Percentiles rank a stretch among this genome's conserved stretches.
phyloP scores from a whole-genome alignment of 2,113 vertebrate species.

The Hyla sarda region DNA sequence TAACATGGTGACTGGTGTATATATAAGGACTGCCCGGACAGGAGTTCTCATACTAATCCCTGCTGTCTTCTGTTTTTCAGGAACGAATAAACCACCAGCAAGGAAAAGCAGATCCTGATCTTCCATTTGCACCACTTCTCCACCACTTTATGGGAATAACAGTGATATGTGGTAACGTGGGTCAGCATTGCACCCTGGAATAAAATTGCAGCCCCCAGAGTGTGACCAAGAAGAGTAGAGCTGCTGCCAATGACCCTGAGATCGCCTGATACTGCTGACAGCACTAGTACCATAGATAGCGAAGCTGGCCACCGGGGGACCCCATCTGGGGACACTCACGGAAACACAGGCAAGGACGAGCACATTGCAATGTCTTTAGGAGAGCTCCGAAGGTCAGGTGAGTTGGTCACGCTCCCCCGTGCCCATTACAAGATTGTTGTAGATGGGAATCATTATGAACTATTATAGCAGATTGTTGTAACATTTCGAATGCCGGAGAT shows the following conservation, averaged over 20 bases:
- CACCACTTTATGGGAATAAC: not conserved
- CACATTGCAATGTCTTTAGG: slow-evolving; percentile 37
- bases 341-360: not conserved
- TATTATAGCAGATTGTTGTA: too few relatives aligned
- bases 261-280: slow-evolving; percentile 44
- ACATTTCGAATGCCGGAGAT: too few relatives aligned
- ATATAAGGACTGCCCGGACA: too few relatives aligned
- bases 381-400: slow-evolving; percentile 51
- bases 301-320: not conserved
- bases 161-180: not conserved
- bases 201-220: not conserved
- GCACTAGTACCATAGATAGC: slow-evolving; percentile 8
- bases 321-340: slow-evolving; percentile 1
- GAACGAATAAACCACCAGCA: not conserved
- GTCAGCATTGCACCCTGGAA: not conserved
- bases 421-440: too few relatives aligned
- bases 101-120: not conserved
- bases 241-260: slow-evolving; percentile 46
- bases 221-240: not conserved
- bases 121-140: not conserved
- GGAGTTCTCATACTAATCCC: not conserved
- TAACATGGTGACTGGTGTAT: too few relatives aligned
- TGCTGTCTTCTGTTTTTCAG: not conserved
- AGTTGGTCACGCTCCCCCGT: not conserved
- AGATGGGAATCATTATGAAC: too few relatives aligned